Conservation (phyloP, 1,140 invertebrate genomes). For the Calephelis nemesis region DNA sequence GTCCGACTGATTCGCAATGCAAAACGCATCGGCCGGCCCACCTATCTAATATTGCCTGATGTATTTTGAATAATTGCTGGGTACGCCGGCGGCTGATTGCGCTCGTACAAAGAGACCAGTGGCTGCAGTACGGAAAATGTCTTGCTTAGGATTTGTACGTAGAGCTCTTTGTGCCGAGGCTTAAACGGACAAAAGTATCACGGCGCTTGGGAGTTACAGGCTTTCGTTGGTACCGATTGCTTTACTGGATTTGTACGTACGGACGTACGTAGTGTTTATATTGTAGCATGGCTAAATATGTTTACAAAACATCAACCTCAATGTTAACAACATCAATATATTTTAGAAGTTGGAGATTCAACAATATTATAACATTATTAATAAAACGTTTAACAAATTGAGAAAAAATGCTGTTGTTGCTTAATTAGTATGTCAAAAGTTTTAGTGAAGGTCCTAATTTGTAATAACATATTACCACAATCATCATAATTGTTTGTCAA, state of each 20-base stretch:
- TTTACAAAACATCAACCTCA: too few species aligned
- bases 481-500: too few species aligned
- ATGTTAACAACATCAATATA: neutral
- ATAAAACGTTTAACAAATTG: too few species aligned
- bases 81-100: slow-evolving; percentile 62
- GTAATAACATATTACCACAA: too few species aligned
- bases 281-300: neutral
- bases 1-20: slow-evolving; percentile 72
- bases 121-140: slow-evolving; percentile 60
- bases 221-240: slow-evolving; percentile 24
- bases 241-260: slow-evolving; percentile 1
- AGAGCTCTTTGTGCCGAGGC: slow-evolving; percentile 37
- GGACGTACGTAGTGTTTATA: neutral
- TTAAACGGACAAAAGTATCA: slow-evolving; percentile 35
- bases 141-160: slow-evolving; percentile 53
- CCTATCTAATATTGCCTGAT: slow-evolving; percentile 76
- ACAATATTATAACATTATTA: too few species aligned
- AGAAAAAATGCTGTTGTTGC: too few species aligned
- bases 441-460: too few species aligned
- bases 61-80: slow-evolving; percentile 77
- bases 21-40: slow-evolving; percentile 68
- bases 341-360: neutral
- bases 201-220: slow-evolving; percentile 17
- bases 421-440: too few species aligned
- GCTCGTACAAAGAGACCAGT: slow-evolving; percentile 57